phyloP scores from a whole-genome alignment of 2,888 invertebrate genomes.

The Lasioglossum lativentre region DNA sequence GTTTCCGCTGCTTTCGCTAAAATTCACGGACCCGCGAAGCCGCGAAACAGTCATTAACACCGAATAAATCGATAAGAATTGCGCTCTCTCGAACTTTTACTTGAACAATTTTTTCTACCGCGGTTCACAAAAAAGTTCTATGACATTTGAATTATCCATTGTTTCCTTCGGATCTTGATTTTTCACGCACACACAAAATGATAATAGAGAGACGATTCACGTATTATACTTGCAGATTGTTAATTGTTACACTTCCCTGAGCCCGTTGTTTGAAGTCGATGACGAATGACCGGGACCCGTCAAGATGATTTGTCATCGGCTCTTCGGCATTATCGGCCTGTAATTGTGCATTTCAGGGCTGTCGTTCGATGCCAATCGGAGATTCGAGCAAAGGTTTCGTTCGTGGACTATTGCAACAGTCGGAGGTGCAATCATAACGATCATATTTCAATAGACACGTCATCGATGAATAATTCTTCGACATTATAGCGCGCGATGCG shows the following conservation, averaged over 20 bases:
- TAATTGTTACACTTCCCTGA: neutral
- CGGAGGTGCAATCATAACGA: slow-evolving; percentile 10
- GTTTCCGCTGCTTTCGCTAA: slow-evolving; percentile 31
- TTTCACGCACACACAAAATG: neutral
- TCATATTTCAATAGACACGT: slow-evolving; percentile 33
- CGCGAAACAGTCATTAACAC: slow-evolving; percentile 40
- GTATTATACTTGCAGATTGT: slow-evolving; percentile 3
- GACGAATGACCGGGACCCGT: slow-evolving; percentile 9
- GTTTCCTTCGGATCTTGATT: neutral
- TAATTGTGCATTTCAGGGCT: slow-evolving; percentile 39
- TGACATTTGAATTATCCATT: neutral
- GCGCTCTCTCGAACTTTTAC: neutral
- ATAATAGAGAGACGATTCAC: neutral
- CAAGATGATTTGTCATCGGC: slow-evolving; percentile 31
- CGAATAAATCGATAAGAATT: slow-evolving; percentile 13
- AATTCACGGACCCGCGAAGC: slow-evolving; percentile 20
- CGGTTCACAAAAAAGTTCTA: neutral
- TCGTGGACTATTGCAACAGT: slow-evolving; percentile 15
- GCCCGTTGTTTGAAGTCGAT: neutral
- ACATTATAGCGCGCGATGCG: neutral
- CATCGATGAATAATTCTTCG: slow-evolving; percentile 26
- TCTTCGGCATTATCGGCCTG: slow-evolving; percentile 28
- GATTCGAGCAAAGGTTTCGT: slow-evolving; percentile 16
- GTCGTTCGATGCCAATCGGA: slow-evolving; percentile 1
- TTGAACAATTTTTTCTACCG: neutral